Conservation (phyloP, 2,797 vertebrate genomes). For the Champsocephalus esox region DNA sequence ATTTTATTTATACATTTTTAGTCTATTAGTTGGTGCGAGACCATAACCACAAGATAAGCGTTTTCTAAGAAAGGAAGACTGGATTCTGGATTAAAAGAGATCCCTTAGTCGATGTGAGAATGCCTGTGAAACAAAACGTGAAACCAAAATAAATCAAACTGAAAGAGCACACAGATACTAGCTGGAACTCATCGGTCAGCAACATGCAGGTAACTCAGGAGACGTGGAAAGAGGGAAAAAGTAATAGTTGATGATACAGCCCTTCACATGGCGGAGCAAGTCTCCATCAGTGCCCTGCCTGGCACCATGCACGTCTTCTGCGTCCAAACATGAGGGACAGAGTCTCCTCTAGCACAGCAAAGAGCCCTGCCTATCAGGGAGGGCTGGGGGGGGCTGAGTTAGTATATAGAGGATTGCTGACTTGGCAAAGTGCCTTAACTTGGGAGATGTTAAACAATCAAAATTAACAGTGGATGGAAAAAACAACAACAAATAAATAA, state of each 20-base stretch:
- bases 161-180: conserved; percentile 76
- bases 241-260: conserved; percentile 87
- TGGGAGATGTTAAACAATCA: conserved; percentile 50
- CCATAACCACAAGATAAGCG: conserved; percentile 1
- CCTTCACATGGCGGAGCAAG: conserved; percentile 86
- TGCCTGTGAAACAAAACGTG: conserved; percentile 74
- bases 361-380: conserved; percentile 64
- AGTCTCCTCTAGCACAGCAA: conserved; percentile 85
- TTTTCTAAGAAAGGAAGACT: conserved; percentile 51
- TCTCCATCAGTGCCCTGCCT: conserved; percentile 88
- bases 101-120: conserved; percentile 65
- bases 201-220: conserved; percentile 85
- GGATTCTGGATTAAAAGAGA: conserved; percentile 59
- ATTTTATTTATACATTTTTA: conserved; percentile 5
- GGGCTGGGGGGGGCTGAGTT: conserved; percentile 54
- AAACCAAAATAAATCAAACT: conserved; percentile 63
- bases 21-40: conserved; percentile 15
- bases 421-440: conserved; percentile 63
- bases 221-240: conserved; percentile 63
- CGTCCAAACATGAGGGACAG: conserved; percentile 91
- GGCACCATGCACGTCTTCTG: conserved; percentile 93
- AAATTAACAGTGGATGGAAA: conserved; percentile 72
- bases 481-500: conserved; percentile 60
- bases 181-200: conserved; percentile 85
- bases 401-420: conserved; percentile 76